These are phyloP conservation scores for Leptoclinus maculatus DNA, from an alignment of 2,797 vertebrate species.

Conservation along the genomic window DNA sequence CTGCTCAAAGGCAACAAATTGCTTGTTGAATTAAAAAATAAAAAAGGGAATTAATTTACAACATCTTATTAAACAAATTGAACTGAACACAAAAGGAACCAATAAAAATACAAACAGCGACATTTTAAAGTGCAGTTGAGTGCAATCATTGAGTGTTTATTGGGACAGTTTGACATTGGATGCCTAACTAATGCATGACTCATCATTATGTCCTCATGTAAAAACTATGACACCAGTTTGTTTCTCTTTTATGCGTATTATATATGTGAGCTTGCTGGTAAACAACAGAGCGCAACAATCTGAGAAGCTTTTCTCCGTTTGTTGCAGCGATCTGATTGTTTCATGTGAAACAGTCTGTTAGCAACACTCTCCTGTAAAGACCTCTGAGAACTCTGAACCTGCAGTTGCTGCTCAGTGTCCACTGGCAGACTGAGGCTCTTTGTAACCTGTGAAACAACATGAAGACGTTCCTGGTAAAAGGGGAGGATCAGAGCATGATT, in stretches of 20 bases:
- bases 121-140: not conserved
- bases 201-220: not conserved
- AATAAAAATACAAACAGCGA: not conserved
- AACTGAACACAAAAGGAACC: not conserved
- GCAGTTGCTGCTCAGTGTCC: not conserved
- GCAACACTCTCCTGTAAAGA: not conserved
- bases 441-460: not conserved
- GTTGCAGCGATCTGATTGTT: not conserved
- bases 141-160: not conserved
- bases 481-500: not conserved
- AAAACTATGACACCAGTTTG: not conserved
- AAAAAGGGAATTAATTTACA: not conserved
- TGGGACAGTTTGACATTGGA: not conserved
- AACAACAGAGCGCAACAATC: not conserved
- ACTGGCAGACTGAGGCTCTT: not conserved
- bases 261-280: not conserved
- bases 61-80: not conserved
- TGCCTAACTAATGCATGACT: not conserved
- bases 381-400: not conserved
- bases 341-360: not conserved
- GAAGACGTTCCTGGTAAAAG: not conserved
- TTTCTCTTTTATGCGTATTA: not conserved
- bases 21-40: not conserved
- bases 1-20: not conserved
- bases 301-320: not conserved